A percentile compares a stretch with the other conserved stretches of the same genome.
These are phyloP conservation scores for Oophaga pumilio DNA, from an alignment of 2,113 vertebrate genomes.

Conservation along the genomic window DNA sequence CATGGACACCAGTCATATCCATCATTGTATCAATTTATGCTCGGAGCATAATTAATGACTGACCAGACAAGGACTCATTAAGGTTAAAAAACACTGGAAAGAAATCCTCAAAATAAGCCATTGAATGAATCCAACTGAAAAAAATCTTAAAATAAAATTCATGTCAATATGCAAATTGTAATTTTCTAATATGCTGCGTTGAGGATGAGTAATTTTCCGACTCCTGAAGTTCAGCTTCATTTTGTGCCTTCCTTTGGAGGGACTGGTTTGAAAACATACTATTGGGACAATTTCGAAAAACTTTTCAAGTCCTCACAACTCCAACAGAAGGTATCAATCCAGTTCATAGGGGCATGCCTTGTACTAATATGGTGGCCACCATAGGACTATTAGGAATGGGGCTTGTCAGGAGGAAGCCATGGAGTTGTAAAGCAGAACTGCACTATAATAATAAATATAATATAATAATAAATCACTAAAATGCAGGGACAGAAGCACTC, in stretches of 20 bases:
- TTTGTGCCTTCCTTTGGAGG: neutral
- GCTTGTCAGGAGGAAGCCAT: too few relatives aligned
- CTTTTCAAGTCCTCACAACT: neutral
- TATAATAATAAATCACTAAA: too few relatives aligned
- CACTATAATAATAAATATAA: too few relatives aligned
- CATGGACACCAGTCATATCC: constrained; percentile 35
- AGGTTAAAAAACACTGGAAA: neutral
- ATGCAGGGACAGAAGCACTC: too few relatives aligned
- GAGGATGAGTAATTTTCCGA: neutral
- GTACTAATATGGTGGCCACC: too few relatives aligned
- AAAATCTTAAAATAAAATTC: constrained; percentile 3
- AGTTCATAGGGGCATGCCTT: too few relatives aligned
- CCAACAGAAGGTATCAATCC: too few relatives aligned
- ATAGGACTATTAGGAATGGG: too few relatives aligned
- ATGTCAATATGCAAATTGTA: neutral
- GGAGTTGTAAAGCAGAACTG: too few relatives aligned
- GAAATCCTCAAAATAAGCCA: neutral
- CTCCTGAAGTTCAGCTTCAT: neutral
- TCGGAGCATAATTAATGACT: constrained; percentile 42
- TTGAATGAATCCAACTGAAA: neutral
- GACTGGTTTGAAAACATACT: neutral
- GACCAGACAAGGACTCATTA: constrained; percentile 6
- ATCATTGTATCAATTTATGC: constrained; percentile 34
- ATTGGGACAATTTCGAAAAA: too few relatives aligned
- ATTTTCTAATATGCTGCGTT: neutral